Percentiles rank a stretch among this genome's conserved stretches.
Evolutionary conservation across 2,113 vertebrate genomes (phyloP).

Genomic region (Meles meles): DNA sequence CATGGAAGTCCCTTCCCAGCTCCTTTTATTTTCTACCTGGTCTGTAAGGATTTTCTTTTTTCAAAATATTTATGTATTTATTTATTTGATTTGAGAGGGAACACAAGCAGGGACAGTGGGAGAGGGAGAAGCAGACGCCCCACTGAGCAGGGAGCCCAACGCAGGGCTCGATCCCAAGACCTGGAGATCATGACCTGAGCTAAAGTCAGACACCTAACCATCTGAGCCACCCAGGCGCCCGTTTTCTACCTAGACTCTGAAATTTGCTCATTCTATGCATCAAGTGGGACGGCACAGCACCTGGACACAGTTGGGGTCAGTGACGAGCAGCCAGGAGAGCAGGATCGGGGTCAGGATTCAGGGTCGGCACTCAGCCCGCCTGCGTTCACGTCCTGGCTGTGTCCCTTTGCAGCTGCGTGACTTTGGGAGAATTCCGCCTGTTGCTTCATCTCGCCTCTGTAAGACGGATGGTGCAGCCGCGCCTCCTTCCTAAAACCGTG

Average conservation of each 20-base stretch:
- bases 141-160: not conserved
- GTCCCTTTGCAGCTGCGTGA: not conserved
- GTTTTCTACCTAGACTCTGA: not conserved
- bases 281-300: accelerated
- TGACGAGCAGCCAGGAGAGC: not conserved
- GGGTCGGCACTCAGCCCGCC: not conserved
- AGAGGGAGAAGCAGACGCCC: not conserved
- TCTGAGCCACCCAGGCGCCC: not conserved
- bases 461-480: not conserved
- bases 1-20: not conserved
- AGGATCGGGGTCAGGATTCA: not conserved
- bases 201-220: not conserved
- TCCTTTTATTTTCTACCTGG: not conserved
- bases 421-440: not conserved
- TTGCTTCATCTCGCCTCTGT: not conserved
- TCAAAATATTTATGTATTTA: no score
- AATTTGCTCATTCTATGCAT: not conserved
- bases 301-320: not conserved
- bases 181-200: not conserved
- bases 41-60: not conserved
- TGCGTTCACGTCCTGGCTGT: not conserved
- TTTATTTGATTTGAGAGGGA: no score
- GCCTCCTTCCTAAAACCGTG: not conserved
- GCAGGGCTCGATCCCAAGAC: not conserved
- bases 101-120: no score